A percentile compares a stretch with the other conserved stretches of the same genome.
phyloP scores from a whole-genome alignment of 2,113 vertebrate genomes.

The Esox niger region DNA sequence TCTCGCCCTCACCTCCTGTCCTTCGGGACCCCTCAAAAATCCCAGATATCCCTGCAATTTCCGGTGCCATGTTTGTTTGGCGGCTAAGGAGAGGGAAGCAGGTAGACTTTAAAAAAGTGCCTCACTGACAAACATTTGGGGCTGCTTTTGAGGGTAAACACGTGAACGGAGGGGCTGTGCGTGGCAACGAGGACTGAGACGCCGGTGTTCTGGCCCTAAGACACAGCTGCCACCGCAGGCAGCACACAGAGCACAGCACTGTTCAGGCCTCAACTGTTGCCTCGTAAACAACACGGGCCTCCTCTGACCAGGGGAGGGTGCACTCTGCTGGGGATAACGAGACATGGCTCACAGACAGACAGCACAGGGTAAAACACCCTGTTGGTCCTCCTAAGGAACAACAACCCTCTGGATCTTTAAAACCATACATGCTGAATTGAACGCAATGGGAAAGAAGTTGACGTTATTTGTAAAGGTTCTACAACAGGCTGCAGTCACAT shows the following conservation, averaged over 20 bases:
- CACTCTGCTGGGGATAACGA: conserved; percentile 42
- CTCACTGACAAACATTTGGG: conserved; percentile 68
- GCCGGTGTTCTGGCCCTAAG: conserved; percentile 67
- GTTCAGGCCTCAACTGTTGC: conserved; percentile 53
- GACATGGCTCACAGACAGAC: background rate
- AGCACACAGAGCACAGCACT: conserved; percentile 60
- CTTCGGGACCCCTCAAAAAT: conserved; percentile 72
- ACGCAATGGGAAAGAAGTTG: background rate
- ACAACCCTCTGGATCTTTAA: background rate
- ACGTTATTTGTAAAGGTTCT: background rate
- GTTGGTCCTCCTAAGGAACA: background rate
- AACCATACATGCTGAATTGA: background rate
- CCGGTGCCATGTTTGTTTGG: conserved; percentile 77
- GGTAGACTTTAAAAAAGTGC: conserved; percentile 51
- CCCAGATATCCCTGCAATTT: conserved; percentile 79
- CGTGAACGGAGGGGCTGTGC: conserved; percentile 47
- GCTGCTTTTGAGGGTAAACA: conserved; percentile 65
- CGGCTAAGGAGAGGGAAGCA: conserved; percentile 43
- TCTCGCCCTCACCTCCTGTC: conserved; percentile 57
- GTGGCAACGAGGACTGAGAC: conserved; percentile 59
- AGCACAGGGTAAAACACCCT: background rate
- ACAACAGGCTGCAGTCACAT: background rate
- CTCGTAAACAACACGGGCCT: conserved; percentile 42
- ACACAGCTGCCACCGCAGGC: conserved; percentile 57
- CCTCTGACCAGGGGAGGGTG: conserved; percentile 13